Percentiles rank a stretch among this genome's conserved stretches.
Evolutionary conservation across 2,888 invertebrate genomes (phyloP).

Genomic region (Pycnomerus fuliginosus): DNA sequence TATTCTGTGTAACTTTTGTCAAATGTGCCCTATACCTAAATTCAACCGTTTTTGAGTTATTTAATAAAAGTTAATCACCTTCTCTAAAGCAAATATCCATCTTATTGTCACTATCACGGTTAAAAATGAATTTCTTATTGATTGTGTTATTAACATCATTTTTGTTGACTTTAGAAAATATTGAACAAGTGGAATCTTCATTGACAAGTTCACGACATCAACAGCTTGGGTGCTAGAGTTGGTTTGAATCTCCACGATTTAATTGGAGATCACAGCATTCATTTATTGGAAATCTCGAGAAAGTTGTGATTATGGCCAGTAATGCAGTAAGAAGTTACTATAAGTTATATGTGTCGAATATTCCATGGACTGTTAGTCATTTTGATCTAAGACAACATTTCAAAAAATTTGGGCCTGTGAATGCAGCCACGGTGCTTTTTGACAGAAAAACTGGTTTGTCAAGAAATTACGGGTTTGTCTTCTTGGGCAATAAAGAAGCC

Average conservation of each 20-base stretch:
- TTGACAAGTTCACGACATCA: conserved; percentile 73
- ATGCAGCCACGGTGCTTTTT: conserved; percentile 67
- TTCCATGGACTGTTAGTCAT: conserved; percentile 81
- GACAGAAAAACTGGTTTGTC: conserved; percentile 76
- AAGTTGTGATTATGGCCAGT: conserved; percentile 48
- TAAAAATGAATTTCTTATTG: conserved; percentile 92
- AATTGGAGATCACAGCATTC: conserved; percentile 81
- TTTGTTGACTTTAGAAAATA: conserved; percentile 85
- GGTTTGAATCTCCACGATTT: conserved; percentile 69
- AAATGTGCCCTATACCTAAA: no score
- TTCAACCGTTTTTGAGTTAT: no score
- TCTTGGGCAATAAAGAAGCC: conserved; percentile 62
- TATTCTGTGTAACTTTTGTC: no score
- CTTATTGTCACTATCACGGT: no score
- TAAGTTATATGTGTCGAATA: conserved; percentile 72
- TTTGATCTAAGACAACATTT: conserved; percentile 74
- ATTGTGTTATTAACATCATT: no score
- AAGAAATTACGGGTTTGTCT: conserved; percentile 75
- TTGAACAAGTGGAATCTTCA: conserved; percentile 87
- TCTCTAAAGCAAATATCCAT: no score
- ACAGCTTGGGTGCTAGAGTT: conserved; percentile 71
- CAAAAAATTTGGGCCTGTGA: conserved; percentile 71
- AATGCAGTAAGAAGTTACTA: conserved; percentile 54
- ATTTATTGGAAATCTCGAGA: conserved; percentile 73
- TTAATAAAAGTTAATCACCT: no score